Evolutionary conservation across 2,113 vertebrate genomes (phyloP).

Genomic region (Nematolebias whitei): DNA sequence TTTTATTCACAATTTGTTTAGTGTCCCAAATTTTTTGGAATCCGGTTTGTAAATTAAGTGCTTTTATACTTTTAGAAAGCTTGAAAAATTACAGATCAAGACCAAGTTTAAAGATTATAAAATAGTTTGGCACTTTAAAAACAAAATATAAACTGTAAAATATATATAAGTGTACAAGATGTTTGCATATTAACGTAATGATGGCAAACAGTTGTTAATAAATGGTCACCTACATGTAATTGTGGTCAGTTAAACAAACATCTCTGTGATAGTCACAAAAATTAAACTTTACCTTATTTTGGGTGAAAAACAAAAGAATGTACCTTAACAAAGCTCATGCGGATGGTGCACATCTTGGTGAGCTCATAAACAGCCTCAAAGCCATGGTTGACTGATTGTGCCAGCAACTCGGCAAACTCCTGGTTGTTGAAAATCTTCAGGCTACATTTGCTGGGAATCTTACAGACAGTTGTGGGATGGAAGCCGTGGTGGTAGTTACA

Average conservation of each 20-base stretch:
- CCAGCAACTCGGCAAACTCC: slow-evolving; percentile 96
- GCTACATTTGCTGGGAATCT: slow-evolving; percentile 98
- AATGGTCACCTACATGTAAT: no score
- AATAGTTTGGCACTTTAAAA: background rate
- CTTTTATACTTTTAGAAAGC: no score
- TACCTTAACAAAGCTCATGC: slow-evolving; percentile 99
- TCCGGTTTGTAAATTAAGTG: no score
- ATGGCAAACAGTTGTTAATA: no score
- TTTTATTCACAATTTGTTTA: no score
- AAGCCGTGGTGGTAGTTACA: slow-evolving; percentile 99
- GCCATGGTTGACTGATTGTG: slow-evolving; percentile 97
- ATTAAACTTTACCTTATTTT: background rate
- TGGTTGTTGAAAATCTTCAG: slow-evolving; percentile 99
- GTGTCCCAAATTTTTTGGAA: no score
- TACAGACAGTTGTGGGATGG: slow-evolving; percentile 97
- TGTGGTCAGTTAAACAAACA: no score
- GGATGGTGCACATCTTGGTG: slow-evolving; percentile 99
- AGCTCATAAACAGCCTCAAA: slow-evolving; percentile 99
- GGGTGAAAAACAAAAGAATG: background rate
- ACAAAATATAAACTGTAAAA: no score
- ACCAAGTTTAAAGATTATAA: background rate
- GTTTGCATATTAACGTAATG: no score
- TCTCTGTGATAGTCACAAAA: background rate
- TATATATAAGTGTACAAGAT: no score
- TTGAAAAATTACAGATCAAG: background rate